phyloP scores from a whole-genome alignment of 2,113 vertebrate species.

The Theristicus caerulescens region DNA sequence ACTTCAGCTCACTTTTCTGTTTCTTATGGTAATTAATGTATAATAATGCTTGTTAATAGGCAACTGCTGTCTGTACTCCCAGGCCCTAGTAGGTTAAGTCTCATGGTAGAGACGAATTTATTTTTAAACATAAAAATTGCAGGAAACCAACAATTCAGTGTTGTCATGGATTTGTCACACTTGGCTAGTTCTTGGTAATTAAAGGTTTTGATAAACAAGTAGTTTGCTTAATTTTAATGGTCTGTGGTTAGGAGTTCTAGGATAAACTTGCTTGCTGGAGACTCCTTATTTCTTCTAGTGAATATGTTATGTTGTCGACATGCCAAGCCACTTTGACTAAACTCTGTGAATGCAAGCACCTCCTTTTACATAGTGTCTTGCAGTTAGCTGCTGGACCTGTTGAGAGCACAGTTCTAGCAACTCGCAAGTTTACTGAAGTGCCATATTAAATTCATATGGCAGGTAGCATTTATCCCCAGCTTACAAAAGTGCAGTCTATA shows the following conservation, averaged over 20 bases:
- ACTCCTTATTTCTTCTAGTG: neutral
- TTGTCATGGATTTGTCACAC: conserved; percentile 14
- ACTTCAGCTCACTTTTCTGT: neutral
- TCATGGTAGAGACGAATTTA: neutral
- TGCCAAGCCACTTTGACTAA: neutral
- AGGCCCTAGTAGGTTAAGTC: neutral
- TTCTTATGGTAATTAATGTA: neutral
- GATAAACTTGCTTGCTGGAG: neutral
- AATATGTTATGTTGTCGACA: neutral
- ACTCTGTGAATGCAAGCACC: neutral
- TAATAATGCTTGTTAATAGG: neutral
- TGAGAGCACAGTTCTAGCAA: neutral
- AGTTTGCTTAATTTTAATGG: conserved; percentile 8
- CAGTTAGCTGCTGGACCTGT: neutral
- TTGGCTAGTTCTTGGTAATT: conserved; percentile 9
- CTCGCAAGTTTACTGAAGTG: neutral
- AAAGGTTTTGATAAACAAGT: conserved; percentile 20
- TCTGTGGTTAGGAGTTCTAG: neutral
- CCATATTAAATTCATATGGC: neutral
- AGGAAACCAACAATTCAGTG: neutral
- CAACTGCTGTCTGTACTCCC: neutral
- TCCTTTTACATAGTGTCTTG: neutral
- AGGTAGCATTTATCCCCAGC: neutral
- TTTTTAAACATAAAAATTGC: neutral
- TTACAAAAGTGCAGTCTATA: neutral